Base-by-base conservation (phyloP, 2,113 vertebrate genomes). In the Chloroceryle aenea region DNA sequence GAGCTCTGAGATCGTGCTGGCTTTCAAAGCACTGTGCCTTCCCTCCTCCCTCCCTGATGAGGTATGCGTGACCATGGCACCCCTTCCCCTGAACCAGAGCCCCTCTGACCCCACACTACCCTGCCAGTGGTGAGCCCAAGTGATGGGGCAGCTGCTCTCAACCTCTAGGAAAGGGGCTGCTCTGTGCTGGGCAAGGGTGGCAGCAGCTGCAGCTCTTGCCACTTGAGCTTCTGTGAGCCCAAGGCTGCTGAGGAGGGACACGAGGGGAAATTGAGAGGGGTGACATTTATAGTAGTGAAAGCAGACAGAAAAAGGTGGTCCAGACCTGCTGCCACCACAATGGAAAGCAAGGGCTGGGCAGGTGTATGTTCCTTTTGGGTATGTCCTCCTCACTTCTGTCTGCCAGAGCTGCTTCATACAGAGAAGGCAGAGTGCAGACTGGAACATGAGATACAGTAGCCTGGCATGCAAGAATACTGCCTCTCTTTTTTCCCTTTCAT, bases 161-260 rank as follows among this genome's bases (percentile, higher is more conserved):
- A 1, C 4, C 32, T 0, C 2, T 0, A 3, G n/a, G 42, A 36
- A 27, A 63, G 34, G 6, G 16, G 21, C 47, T 67, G 78, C 52
- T 43, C 79, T 40, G 27, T 2, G 0, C 40, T 7, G 42, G 55
- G 27, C 0, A 0, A 73, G 34, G 32, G 17, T 7, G 26, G 64
- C 66, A 45, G 84, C 8, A 5, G 21, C 15, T 3, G n/a, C 80
- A 63, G 88, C 48, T 62, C 85, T 12, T 7, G 42, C 9, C n/a
- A 26, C 50, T 14, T 0, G 3, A 53, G 23, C 45, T 63, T 25
- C 0, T 2, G 32, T 63, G 45, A 63, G 74, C 21, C 17, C 38
- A 7, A 8, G 27, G 74, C 30, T 58, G 59, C 30, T 4, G 2
- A 29, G 15, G 14, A 40, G 6, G 32, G 26, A 15, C 4, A 30